Percentiles rank a stretch among this genome's conserved stretches.
These are phyloP conservation scores for Ormyrus thymus DNA, from an alignment of 2,888 invertebrate genomes.

Conservation along the genomic window DNA sequence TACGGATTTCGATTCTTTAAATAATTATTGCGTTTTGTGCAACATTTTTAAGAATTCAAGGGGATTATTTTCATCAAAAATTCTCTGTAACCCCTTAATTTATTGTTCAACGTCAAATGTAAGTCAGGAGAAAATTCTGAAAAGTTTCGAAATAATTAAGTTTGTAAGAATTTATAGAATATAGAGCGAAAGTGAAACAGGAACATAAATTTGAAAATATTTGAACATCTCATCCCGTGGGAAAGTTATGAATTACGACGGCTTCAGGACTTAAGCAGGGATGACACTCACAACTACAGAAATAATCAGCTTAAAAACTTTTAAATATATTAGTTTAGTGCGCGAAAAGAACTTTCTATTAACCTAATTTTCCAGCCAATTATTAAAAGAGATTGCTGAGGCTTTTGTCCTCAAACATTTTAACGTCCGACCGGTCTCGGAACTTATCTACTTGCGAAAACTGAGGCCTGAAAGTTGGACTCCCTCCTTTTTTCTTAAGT, in stretches of 20 bases:
- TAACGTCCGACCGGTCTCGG: constrained; percentile 8
- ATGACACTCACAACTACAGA: constrained; percentile 32
- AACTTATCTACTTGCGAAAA: constrained; percentile 21
- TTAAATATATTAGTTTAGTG: constrained; percentile 41
- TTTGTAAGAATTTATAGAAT: no score
- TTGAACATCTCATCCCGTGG: not conserved
- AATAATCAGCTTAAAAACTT: constrained; percentile 52
- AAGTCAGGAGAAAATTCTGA: no score
- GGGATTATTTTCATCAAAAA: no score
- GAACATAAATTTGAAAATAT: constrained; percentile 28
- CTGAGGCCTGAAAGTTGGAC: not conserved
- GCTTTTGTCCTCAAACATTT: constrained; percentile 32
- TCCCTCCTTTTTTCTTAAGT: not conserved
- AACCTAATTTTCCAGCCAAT: constrained; percentile 51
- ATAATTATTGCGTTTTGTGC: no score
- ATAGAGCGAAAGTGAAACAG: not conserved
- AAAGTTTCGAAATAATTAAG: no score
- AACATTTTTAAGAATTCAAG: no score
- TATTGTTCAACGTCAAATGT: no score
- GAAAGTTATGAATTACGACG: constrained; percentile 17
- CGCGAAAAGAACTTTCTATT: constrained; percentile 46
- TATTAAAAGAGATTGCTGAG: constrained; percentile 41
- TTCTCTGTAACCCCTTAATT: no score
- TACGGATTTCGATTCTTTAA: no score
- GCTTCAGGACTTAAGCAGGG: constrained; percentile 6